These are phyloP conservation scores for Spea multiplicata DNA, from an alignment of 2,113 vertebrate species.

Conservation along the genomic window DNA sequence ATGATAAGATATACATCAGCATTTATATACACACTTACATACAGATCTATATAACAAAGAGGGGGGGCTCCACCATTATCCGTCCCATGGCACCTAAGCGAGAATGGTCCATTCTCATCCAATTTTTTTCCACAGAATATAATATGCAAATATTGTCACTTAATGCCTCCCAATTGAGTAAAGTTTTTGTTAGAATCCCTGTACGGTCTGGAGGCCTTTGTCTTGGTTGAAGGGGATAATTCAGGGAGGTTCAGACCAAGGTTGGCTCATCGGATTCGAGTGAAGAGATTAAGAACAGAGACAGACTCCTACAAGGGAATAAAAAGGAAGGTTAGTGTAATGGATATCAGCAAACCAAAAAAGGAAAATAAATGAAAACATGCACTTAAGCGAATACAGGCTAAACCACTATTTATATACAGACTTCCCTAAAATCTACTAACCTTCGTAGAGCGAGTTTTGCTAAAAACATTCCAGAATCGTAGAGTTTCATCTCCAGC, in stretches of 20 bases:
- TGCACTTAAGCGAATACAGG: neutral
- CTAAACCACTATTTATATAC: too few relatives aligned
- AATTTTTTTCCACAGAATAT: neutral
- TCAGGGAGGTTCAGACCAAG: neutral
- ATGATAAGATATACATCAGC: conserved; percentile 1
- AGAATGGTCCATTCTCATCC: neutral
- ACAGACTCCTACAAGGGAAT: conserved; percentile 75
- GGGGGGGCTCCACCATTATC: conserved; percentile 5
- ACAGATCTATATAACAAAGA: conserved; percentile 14
- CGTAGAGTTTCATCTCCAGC: conserved; percentile 94
- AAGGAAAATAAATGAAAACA: neutral
- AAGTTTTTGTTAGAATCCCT: conserved; percentile 1
- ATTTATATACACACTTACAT: conserved; percentile 22
- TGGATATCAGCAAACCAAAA: too few relatives aligned
- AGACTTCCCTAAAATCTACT: neutral
- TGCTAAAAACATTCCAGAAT: conserved; percentile 99
- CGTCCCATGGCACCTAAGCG: neutral
- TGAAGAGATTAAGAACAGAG: conserved; percentile 92
- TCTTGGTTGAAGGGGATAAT: neutral
- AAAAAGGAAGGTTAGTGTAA: neutral
- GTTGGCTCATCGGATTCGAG: conserved; percentile 82
- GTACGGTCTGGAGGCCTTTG: conserved; percentile 5
- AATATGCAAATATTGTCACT: conserved; percentile 15
- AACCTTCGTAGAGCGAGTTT: conserved; percentile 96
- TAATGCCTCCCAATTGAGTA: conserved; percentile 14